A percentile compares a stretch with the other conserved stretches of the same genome.
phyloP scores from a whole-genome alignment of 53 echinoderm and acorn worm species.

The Hippasteria phrygiana region DNA sequence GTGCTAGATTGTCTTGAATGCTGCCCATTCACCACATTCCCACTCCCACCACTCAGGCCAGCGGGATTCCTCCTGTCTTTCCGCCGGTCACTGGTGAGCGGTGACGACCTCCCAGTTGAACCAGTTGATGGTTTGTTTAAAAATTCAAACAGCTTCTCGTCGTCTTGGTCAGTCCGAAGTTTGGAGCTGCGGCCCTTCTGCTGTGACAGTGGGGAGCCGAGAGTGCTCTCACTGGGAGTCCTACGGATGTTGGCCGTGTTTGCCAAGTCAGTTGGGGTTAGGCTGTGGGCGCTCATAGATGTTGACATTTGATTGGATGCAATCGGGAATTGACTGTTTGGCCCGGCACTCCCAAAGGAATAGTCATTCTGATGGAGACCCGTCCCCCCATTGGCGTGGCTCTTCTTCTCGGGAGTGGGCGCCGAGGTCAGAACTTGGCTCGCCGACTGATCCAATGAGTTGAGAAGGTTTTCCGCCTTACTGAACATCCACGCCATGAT shows the following conservation, averaged over 20 bases:
- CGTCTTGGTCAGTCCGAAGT: slow-evolving; percentile 80
- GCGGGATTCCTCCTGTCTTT: slow-evolving; percentile 38
- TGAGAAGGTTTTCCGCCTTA: slow-evolving; percentile 90
- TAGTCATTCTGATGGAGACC: slow-evolving; percentile 26
- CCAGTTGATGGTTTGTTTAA: slow-evolving; percentile 81
- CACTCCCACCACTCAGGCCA: slow-evolving; percentile 23
- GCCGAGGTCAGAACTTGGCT: slow-evolving; percentile 69
- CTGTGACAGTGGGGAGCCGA: slow-evolving; percentile 37
- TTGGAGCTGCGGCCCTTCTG: slow-evolving; percentile 70
- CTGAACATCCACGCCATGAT: slow-evolving; percentile 94
- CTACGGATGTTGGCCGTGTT: slow-evolving; percentile 91
- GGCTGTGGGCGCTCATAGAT: slow-evolving; percentile 70
- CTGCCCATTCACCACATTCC: slow-evolving; percentile 69
- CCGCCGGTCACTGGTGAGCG: slow-evolving; percentile 56
- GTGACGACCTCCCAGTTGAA: slow-evolving; percentile 40
- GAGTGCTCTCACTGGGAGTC: slow-evolving; percentile 86
- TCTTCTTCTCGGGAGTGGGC: slow-evolving; percentile 32
- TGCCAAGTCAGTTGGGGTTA: slow-evolving; percentile 95
- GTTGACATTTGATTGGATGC: slow-evolving; percentile 35
- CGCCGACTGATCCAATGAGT: slow-evolving; percentile 92
- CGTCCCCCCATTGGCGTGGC: slow-evolving; percentile 18
- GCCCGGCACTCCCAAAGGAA: not conserved
- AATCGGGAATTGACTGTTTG: not conserved
- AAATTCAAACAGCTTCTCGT: slow-evolving; percentile 98
- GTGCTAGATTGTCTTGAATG: slow-evolving; percentile 97